These are phyloP conservation scores for Parnassius smintheus DNA, from an alignment of 2,888 invertebrate genomes.

Conservation along the genomic window DNA sequence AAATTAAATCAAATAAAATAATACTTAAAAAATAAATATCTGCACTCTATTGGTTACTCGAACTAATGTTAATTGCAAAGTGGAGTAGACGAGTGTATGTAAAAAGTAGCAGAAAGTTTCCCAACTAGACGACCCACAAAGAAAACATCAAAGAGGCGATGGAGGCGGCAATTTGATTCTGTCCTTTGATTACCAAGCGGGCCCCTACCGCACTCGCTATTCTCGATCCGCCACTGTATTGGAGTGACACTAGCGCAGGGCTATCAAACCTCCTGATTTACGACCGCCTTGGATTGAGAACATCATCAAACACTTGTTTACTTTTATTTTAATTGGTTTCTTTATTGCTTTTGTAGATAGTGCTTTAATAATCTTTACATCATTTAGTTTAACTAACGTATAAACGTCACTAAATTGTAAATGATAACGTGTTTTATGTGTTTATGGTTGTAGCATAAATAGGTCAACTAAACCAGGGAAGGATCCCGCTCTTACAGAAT, in stretches of 20 bases:
- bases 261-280: conserved; percentile 26
- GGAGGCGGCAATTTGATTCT: conserved; percentile 62
- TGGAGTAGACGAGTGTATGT: conserved; percentile 12
- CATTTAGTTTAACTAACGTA: no score
- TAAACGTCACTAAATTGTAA: no score
- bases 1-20: no score
- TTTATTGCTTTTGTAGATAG: conserved; percentile 3
- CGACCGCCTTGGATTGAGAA: conserved; percentile 1
- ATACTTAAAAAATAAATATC: no score
- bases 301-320: conserved; percentile 6
- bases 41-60: conserved; percentile 9
- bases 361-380: not conserved
- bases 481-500: no score
- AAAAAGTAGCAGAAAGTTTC: conserved; percentile 29
- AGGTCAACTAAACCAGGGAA: no score
- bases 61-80: conserved; percentile 23
- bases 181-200: conserved; percentile 63
- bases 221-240: conserved; percentile 39
- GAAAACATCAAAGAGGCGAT: conserved; percentile 67
- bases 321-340: conserved; percentile 4
- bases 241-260: conserved; percentile 23
- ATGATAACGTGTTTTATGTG: no score
- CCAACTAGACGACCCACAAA: conserved; percentile 58
- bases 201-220: conserved; percentile 58
- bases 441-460: no score